These are phyloP conservation scores for Philaethria dido DNA, from an alignment of 2,888 invertebrate species.

Conservation along the genomic window DNA sequence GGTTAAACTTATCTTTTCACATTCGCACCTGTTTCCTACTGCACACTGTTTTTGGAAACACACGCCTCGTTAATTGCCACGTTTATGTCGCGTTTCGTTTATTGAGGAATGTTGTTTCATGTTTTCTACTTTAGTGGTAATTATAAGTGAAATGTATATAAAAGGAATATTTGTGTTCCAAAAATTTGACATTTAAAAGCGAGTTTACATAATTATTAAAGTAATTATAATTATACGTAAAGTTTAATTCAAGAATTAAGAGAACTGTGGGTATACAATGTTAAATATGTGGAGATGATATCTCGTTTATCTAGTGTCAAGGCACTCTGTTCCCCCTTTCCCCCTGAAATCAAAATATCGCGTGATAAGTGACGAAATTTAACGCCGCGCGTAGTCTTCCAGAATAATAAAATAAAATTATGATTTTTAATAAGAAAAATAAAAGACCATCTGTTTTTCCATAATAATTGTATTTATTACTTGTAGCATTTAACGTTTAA, in stretches of 20 bases:
- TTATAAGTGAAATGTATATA: slow-evolving; percentile 7
- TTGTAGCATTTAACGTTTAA: background rate
- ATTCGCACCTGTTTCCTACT: slow-evolving; percentile 29
- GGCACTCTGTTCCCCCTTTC: no score
- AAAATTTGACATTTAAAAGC: slow-evolving; percentile 12
- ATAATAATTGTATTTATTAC: background rate
- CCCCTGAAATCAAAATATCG: no score
- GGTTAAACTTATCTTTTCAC: slow-evolving; percentile 17
- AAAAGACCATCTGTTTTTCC: no score
- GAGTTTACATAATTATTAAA: background rate
- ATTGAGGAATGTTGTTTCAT: slow-evolving; percentile 1
- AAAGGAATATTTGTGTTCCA: background rate
- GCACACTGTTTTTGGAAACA: slow-evolving; percentile 22
- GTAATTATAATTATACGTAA: background rate
- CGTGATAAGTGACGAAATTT: no score
- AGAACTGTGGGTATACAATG: no score
- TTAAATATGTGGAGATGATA: no score
- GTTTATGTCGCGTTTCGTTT: slow-evolving; percentile 9
- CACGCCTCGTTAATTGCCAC: slow-evolving; percentile 21
- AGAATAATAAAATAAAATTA: no score
- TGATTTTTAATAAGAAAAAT: no score
- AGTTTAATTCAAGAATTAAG: background rate
- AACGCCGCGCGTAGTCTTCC: no score
- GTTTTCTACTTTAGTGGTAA: background rate
- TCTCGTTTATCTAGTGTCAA: no score